These are phyloP conservation scores for Machimus atricapillus DNA, from an alignment of 2,888 invertebrate genomes.

Conservation along the genomic window DNA sequence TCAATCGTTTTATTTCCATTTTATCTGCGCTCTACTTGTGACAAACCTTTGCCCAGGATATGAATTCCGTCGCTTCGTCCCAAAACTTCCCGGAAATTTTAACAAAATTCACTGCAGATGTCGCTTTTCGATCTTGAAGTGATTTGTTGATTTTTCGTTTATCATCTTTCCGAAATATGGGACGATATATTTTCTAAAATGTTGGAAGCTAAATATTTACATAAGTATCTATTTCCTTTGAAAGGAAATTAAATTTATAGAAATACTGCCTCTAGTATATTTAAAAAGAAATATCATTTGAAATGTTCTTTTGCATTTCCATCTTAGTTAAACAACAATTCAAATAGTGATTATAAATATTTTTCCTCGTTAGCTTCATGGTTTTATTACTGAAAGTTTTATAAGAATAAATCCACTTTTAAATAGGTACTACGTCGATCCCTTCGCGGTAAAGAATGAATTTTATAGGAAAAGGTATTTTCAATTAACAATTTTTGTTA, in stretches of 20 bases:
- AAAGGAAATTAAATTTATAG: neutral
- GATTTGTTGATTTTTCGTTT: conserved; percentile 27
- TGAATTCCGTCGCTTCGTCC: conserved; percentile 31
- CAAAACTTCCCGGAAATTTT: conserved; percentile 28
- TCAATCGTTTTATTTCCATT: conserved; percentile 46
- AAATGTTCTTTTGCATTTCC: too few species aligned
- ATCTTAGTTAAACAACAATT: too few species aligned
- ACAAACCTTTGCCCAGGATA: conserved; percentile 41
- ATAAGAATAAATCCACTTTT: too few species aligned
- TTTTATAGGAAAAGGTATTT: too few species aligned
- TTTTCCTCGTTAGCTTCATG: too few species aligned
- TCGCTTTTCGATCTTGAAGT: conserved; percentile 28
- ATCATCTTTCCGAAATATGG: neutral
- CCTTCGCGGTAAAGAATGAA: too few species aligned
- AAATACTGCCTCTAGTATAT: too few species aligned
- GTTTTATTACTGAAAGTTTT: too few species aligned
- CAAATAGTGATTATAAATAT: too few species aligned
- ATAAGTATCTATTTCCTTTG: neutral
- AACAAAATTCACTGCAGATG: conserved; percentile 26
- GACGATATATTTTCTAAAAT: neutral
- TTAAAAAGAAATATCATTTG: too few species aligned
- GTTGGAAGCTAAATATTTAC: neutral
- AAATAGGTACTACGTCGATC: too few species aligned
- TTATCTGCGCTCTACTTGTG: conserved; percentile 37
- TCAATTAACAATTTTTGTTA: too few species aligned